Evolutionary conservation across 2,888 invertebrate genomes (phyloP).

Genomic region (Coenonympha arcania): DNA sequence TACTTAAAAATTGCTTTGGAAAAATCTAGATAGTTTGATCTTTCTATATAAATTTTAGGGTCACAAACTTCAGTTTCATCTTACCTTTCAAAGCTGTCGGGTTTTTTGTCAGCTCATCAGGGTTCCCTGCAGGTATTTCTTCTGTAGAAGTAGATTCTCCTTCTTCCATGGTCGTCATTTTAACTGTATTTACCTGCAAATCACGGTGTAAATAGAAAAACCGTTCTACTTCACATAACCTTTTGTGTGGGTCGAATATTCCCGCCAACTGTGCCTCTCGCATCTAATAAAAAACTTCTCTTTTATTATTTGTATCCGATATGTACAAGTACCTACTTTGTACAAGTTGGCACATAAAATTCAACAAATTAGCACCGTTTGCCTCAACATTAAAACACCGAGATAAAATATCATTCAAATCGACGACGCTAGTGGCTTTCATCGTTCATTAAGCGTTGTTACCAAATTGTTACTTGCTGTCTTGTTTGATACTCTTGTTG

Average conservation of each 20-base stretch:
- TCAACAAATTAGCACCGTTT: too few relatives aligned
- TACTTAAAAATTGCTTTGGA: too few relatives aligned
- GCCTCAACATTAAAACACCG: neutral
- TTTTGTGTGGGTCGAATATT: neutral
- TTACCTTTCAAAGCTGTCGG: conserved; percentile 77
- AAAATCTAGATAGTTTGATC: too few relatives aligned
- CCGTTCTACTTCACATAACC: neutral
- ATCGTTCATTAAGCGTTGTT: conserved; percentile 19
- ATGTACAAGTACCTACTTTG: too few relatives aligned
- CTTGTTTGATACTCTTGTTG: too few relatives aligned
- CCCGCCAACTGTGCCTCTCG: neutral
- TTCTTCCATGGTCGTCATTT: conserved; percentile 62
- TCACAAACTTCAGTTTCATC: too few relatives aligned
- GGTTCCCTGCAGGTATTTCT: conserved; percentile 65
- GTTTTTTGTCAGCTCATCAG: conserved; percentile 77
- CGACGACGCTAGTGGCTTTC: conserved; percentile 38
- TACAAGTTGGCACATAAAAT: too few relatives aligned
- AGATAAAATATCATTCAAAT: conserved; percentile 27
- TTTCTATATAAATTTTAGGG: too few relatives aligned
- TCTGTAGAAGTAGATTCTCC: conserved; percentile 47
- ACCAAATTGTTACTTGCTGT: too few relatives aligned
- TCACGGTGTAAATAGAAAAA: neutral
- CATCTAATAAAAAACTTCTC: neutral
- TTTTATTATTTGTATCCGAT: too few relatives aligned
- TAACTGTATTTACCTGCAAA: conserved; percentile 15